Conservation (phyloP, 2,797 vertebrate genomes). For the Malurus leucopterus region DNA sequence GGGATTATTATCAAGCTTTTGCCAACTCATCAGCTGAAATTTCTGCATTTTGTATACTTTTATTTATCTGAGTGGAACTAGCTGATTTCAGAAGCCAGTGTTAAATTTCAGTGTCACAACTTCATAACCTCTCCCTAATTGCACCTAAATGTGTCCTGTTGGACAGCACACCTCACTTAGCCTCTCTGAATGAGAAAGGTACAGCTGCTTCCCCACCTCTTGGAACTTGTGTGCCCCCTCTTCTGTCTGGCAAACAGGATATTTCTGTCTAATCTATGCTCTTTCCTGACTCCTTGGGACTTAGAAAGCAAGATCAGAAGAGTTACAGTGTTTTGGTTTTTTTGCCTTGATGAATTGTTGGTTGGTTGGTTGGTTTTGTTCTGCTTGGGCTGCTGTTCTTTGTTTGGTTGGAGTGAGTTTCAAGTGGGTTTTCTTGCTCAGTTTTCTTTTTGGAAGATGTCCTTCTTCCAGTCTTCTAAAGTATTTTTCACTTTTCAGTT, state of each 20-base stretch:
- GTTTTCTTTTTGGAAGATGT: neutral
- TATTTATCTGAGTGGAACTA: neutral
- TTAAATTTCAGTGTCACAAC: neutral
- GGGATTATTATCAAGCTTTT: neutral
- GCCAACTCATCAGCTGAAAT: neutral
- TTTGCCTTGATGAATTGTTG: neutral
- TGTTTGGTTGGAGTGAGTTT: neutral
- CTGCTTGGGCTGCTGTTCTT: neutral
- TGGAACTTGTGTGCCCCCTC: neutral
- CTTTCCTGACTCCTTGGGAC: neutral
- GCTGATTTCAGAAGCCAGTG: neutral
- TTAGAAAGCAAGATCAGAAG: neutral
- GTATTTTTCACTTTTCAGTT: neutral
- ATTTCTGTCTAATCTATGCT: neutral
- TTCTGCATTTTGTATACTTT: neutral
- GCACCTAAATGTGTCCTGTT: neutral
- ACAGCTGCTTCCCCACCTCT: neutral
- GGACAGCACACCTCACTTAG: neutral
- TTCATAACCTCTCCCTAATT: neutral
- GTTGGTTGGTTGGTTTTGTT: neutral
- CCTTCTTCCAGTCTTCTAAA: neutral
- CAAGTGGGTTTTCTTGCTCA: neutral
- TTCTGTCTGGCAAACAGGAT: neutral
- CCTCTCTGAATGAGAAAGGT: neutral
- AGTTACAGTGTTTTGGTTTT: fast-evolving